Conservation (phyloP, 2,113 vertebrate genomes). For the Corythornis madagascariensis region DNA sequence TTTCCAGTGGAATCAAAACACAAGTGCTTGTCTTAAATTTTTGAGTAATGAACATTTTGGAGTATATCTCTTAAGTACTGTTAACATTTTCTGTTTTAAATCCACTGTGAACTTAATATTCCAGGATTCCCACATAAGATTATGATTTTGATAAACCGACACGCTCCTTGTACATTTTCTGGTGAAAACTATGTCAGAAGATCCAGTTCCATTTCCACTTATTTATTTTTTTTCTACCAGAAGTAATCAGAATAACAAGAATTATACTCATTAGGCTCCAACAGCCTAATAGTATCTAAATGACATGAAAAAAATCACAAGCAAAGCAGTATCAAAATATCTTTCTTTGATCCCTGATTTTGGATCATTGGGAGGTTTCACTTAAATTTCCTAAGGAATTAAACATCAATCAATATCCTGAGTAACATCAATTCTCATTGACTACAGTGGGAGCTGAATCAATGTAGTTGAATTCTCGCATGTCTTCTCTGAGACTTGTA, state of each 20-base stretch:
- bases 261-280: neutral
- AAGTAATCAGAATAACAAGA: neutral
- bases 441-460: neutral
- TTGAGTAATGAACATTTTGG: neutral
- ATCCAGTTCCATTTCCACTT: neutral
- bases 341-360: neutral
- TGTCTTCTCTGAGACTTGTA: neutral
- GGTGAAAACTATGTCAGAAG: neutral
- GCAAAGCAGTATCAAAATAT: neutral
- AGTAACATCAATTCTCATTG: neutral
- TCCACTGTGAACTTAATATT: neutral
- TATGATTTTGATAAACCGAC: neutral
- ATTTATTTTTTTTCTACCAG: neutral
- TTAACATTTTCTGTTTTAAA: neutral
- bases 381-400: neutral
- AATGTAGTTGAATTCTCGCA: neutral
- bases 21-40: neutral
- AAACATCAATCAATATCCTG: neutral
- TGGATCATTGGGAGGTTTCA: neutral
- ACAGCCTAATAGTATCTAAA: neutral
- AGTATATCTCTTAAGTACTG: neutral
- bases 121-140: neutral
- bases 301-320: neutral
- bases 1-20: neutral
- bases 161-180: neutral